These are phyloP conservation scores for Cygnus atratus DNA, from an alignment of 2,113 vertebrate genomes.

Conservation along the genomic window DNA sequence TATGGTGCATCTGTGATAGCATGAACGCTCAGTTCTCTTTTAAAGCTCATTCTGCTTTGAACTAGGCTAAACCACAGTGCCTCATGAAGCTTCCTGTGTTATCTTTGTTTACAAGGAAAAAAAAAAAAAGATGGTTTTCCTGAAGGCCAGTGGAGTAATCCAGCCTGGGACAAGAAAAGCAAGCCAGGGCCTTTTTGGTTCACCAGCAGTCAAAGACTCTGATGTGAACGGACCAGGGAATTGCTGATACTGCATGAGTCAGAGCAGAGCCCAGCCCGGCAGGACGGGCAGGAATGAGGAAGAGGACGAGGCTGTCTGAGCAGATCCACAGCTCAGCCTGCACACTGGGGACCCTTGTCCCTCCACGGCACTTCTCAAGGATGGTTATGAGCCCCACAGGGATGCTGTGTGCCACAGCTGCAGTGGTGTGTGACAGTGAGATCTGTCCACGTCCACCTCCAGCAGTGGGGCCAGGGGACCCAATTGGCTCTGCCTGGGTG, in stretches of 20 bases:
- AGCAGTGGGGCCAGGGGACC: not conserved
- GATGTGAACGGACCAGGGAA: constrained; percentile 32
- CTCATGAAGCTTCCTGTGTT: not conserved
- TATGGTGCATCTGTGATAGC: not conserved
- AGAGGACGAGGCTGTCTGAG: not conserved
- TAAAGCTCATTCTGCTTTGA: not conserved
- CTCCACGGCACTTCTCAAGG: not conserved
- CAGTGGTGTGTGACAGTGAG: not conserved
- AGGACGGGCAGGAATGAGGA: not conserved
- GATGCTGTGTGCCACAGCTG: not conserved
- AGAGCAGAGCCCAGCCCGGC: constrained; percentile 58
- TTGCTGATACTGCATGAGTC: constrained; percentile 64
- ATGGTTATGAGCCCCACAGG: fast-evolving
- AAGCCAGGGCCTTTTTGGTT: constrained; percentile 34
- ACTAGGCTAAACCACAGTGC: not conserved
- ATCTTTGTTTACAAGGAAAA: constrained; percentile 14
- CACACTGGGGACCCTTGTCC: fast-evolving
- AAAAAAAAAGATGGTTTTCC: not conserved
- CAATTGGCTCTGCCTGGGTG: not conserved
- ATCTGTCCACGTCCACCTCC: not conserved
- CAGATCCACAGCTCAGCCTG: not conserved
- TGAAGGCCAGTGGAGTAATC: constrained; percentile 32
- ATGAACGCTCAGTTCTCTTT: fast-evolving
- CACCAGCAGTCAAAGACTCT: constrained; percentile 59
- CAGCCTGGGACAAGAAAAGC: constrained; percentile 50